These are phyloP conservation scores for Thunnus thynnus DNA, from an alignment of 2,113 vertebrate genomes.

Conservation along the genomic window DNA sequence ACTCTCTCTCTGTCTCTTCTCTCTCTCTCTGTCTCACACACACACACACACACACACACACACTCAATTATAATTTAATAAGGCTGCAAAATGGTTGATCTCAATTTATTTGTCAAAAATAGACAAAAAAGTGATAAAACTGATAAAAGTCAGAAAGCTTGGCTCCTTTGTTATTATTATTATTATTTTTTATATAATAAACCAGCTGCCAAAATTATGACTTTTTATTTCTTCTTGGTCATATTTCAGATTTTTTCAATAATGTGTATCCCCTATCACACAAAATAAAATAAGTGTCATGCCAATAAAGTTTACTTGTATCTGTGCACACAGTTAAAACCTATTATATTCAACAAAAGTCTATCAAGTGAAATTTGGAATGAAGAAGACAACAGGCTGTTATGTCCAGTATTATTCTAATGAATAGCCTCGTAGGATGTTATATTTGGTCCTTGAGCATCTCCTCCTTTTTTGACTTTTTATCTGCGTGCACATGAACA, in stretches of 20 bases:
- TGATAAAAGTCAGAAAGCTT: background rate
- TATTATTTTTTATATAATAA: background rate
- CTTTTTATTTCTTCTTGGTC: background rate
- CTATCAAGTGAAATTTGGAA: background rate
- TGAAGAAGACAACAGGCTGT: background rate
- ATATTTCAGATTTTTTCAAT: background rate
- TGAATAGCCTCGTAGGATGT: background rate
- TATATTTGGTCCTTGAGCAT: too few relatives aligned
- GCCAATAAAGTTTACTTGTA: background rate
- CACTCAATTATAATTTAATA: background rate
- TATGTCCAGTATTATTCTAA: background rate
- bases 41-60: background rate
- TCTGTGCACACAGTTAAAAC: background rate
- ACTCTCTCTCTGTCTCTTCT: too few relatives aligned
- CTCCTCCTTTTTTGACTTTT: too few relatives aligned
- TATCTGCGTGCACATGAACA: too few relatives aligned
- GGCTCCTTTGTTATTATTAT: too few relatives aligned
- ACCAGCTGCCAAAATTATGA: background rate
- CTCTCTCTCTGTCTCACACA: too few relatives aligned
- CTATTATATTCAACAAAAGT: background rate
- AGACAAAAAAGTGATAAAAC: too few relatives aligned
- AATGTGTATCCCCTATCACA: background rate
- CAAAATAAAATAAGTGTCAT: slow-evolving; percentile 7
- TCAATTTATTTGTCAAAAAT: background rate
- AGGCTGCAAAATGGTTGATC: too few relatives aligned